These are phyloP conservation scores for Calidris pygmaea DNA, from an alignment of 2,113 vertebrate genomes.

Conservation along the genomic window DNA sequence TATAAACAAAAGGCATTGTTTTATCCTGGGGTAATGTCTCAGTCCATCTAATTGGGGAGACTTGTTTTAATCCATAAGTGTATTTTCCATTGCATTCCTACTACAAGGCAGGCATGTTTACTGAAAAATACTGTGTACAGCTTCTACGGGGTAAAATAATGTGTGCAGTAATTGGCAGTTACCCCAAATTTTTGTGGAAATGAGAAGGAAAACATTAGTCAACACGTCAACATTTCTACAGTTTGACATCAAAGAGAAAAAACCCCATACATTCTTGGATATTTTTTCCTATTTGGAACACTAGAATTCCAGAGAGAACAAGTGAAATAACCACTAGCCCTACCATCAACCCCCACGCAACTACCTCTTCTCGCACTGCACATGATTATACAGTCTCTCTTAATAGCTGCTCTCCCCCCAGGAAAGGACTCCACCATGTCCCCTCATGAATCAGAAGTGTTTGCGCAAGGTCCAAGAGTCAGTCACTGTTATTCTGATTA, in stretches of 20 bases:
- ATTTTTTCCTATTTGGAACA: background rate
- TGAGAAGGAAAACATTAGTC: background rate
- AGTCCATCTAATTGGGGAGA: background rate
- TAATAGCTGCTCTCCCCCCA: background rate
- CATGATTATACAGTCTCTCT: background rate
- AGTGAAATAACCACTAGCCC: background rate
- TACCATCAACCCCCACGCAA: background rate
- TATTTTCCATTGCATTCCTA: background rate
- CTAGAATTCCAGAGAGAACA: background rate
- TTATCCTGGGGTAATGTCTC: background rate
- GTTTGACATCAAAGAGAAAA: background rate
- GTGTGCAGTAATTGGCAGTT: background rate
- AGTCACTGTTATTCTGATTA: background rate
- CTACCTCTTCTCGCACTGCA: background rate
- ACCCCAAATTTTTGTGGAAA: background rate
- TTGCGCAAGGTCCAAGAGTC: background rate
- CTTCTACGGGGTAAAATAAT: background rate
- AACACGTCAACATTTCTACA: background rate
- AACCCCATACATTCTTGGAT: background rate
- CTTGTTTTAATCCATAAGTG: background rate
- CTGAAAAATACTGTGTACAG: background rate
- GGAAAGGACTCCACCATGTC: background rate
- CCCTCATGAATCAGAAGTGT: background rate
- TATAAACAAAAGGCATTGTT: background rate
- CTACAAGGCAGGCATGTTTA: background rate